Conservation (phyloP, 2,113 vertebrate genomes). For the Meriones unguiculatus region DNA sequence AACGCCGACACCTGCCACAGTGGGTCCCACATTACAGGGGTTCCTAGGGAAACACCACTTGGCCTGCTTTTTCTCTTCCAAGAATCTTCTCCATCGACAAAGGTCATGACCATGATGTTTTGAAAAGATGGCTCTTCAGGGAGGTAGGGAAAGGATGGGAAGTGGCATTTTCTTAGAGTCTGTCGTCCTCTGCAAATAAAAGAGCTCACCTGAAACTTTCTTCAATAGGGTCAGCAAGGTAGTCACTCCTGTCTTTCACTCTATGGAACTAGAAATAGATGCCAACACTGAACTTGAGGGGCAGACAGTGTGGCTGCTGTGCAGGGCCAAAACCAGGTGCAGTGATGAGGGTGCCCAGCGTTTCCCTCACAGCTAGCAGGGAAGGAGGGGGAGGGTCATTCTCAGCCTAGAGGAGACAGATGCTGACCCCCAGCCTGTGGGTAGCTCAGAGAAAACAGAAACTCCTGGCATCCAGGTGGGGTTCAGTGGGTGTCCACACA, state of each 20-base stretch:
- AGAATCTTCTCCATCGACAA: neutral
- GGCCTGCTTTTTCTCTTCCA: neutral
- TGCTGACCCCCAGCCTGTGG: neutral
- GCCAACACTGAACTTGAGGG: neutral
- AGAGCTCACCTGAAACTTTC: neutral
- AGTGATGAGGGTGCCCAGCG: neutral
- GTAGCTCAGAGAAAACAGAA: neutral
- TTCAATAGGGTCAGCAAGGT: neutral
- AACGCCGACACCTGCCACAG: neutral
- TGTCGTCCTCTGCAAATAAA: neutral
- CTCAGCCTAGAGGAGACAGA: rapidly evolving
- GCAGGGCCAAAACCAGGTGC: neutral
- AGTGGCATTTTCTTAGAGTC: neutral
- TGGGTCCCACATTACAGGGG: neutral
- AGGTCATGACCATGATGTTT: neutral
- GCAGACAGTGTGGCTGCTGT: neutral
- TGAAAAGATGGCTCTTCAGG: neutral
- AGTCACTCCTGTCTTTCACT: neutral
- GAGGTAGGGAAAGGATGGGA: neutral
- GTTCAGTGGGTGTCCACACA: neutral
- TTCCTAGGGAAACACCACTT: neutral
- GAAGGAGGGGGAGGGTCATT: neutral
- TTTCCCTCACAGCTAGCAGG: neutral
- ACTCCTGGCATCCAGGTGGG: neutral
- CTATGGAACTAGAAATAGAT: slow-evolving; percentile 4